Evolutionary conservation across 2,888 invertebrate genomes (phyloP).

Genomic region (Cataglyphis albicans): DNA sequence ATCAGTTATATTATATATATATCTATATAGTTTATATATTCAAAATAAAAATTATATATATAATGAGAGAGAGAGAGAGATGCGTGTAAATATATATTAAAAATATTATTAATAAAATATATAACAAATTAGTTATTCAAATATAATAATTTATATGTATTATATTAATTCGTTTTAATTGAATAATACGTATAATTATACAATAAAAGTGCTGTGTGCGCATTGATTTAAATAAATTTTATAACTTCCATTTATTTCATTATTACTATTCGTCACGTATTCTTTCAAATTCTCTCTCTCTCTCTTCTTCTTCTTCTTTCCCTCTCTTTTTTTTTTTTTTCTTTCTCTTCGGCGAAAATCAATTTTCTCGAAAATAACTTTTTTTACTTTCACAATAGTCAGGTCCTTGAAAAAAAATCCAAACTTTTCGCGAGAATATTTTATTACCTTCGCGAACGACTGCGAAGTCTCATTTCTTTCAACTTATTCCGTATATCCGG

Average conservation of each 20-base stretch:
- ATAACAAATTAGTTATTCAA: neutral
- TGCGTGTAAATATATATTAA: too few relatives aligned
- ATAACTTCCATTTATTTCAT: neutral
- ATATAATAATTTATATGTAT: neutral
- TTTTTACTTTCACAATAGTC: neutral
- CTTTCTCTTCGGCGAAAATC: neutral
- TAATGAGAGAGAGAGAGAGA: neutral
- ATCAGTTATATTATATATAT: neutral
- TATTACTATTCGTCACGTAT: neutral
- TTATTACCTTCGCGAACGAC: conserved; percentile 44
- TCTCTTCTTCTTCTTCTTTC: too few relatives aligned
- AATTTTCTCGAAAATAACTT: conserved; percentile 16
- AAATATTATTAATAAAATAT: too few relatives aligned
- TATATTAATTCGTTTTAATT: neutral
- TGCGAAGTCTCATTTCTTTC: conserved; percentile 35
- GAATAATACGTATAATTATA: neutral
- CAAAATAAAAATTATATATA: neutral
- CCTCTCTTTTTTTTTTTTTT: neutral
- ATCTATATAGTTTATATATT: neutral
- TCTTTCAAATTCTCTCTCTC: neutral
- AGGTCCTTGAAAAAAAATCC: conserved; percentile 35
- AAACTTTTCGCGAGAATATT: conserved; percentile 42
- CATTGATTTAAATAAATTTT: neutral
- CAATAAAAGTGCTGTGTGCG: neutral
- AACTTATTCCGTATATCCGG: conserved; percentile 37